Conservation (phyloP, 2,797 vertebrate species). For the Falco cherrug region DNA sequence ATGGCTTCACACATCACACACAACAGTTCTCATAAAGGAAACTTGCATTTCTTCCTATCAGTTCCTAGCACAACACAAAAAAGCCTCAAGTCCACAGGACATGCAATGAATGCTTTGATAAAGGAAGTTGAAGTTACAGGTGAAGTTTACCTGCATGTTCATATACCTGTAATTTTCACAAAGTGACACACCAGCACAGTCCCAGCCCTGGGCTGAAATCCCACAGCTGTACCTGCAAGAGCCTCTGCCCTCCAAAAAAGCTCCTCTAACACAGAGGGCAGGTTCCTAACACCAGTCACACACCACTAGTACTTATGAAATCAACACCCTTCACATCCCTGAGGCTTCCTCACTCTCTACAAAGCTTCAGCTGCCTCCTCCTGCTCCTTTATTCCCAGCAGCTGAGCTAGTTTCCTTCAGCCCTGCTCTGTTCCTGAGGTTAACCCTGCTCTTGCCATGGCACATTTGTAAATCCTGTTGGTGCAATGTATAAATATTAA, state of each 20-base stretch:
- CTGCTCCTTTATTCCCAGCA: background rate
- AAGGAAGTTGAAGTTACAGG: background rate
- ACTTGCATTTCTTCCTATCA: fast-evolving
- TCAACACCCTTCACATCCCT: background rate
- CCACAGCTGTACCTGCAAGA: background rate
- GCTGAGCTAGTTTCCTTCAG: background rate
- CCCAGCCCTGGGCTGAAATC: background rate
- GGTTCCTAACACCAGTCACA: too few species aligned
- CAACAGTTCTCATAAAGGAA: background rate
- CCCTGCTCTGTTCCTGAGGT: background rate
- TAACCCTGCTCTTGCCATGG: background rate
- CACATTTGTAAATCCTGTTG: background rate
- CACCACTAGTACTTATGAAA: fast-evolving
- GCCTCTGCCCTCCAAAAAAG: background rate
- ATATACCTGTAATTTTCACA: background rate
- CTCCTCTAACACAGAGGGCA: background rate
- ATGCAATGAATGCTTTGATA: background rate
- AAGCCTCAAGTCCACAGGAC: background rate
- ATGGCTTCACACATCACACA: background rate
- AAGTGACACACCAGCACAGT: fast-evolving
- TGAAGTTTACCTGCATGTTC: background rate
- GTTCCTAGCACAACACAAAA: background rate
- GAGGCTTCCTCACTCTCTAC: background rate
- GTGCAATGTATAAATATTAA: background rate
- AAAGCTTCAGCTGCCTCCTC: background rate